Base-by-base conservation (phyloP, 2,797 vertebrate genomes). In the Odontamblyopus rebecca region DNA sequence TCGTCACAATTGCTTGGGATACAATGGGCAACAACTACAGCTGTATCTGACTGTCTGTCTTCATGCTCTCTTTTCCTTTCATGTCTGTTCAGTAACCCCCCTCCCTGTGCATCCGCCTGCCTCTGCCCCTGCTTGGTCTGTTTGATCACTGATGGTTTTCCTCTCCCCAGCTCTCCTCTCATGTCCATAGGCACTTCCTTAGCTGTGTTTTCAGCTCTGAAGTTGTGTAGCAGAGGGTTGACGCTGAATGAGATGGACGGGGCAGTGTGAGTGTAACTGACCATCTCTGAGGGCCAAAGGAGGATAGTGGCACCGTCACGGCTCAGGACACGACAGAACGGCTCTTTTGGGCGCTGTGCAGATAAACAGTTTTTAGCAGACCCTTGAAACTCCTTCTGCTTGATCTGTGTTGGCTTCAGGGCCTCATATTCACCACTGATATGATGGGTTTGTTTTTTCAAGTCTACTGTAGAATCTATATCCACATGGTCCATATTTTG, bases 281-380 rank as follows among this genome's bases (percentile, higher is more conserved):
- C 78, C 96, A 98, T 96, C 89, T 97, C 96, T 0, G 96, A 94
- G 0, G 96, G 96, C 96, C 96, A 98, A 62, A 95, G 96, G 74
- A 97, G 95, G 75, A 96, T 80, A 32, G 92, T 93, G 23, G 91
- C 90, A 1, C 95, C 93, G 2, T 95, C 90, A 76, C 95, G 95
- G 75, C 92, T 96, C 71, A 94, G 82, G 9, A 98, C 95, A 0
- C 90, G 85, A 91, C 81, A 96, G 70, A 91, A 98, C 0, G 91
- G 88, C 78, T 91, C 89, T 72, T 85, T 88, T 72, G 88, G 89
- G 0, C 89, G 87, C 67, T 61, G 51, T 16, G 23, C 51, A 41
- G 41, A 26, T 0, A 63, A 0, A 0, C 74, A 8, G 18, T 77
- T 68, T 41, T 81, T 77, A 0, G 44, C 7, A 8, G 44, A 32